phyloP scores from a whole-genome alignment of 2,113 vertebrate species.

The Rhegmatorhina hoffmannsi region DNA sequence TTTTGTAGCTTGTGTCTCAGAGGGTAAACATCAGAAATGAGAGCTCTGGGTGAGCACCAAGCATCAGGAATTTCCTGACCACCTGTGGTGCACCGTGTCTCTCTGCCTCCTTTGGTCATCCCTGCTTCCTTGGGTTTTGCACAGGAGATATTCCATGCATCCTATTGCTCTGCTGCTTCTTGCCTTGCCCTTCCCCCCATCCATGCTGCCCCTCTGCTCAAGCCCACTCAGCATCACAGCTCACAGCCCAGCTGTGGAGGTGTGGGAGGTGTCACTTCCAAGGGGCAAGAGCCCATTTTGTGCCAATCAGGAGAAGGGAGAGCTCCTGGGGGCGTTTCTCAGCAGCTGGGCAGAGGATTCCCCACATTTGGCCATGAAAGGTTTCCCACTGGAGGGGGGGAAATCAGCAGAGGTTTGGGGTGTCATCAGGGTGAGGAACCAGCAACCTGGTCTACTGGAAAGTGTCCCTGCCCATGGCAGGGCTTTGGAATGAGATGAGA shows the following conservation, averaged over 20 bases:
- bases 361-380: neutral
- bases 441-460: neutral
- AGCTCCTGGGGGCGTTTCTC: neutral
- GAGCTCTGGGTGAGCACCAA: neutral
- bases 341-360: neutral
- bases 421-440: neutral
- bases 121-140: neutral
- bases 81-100: rapidly evolving
- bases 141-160: neutral
- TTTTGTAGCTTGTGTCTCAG: neutral
- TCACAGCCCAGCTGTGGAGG: neutral
- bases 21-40: neutral
- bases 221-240: rapidly evolving
- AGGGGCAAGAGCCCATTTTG: neutral
- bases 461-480: neutral
- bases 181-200: neutral
- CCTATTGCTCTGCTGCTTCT: neutral
- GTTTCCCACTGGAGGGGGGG: neutral
- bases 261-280: neutral
- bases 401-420: neutral
- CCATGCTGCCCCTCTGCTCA: neutral
- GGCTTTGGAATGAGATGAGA: neutral
- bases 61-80: neutral
- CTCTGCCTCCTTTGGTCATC: neutral
- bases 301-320: neutral